These are phyloP conservation scores for Sebastes diploproa DNA, from an alignment of 2,797 vertebrate species.

Conservation along the genomic window DNA sequence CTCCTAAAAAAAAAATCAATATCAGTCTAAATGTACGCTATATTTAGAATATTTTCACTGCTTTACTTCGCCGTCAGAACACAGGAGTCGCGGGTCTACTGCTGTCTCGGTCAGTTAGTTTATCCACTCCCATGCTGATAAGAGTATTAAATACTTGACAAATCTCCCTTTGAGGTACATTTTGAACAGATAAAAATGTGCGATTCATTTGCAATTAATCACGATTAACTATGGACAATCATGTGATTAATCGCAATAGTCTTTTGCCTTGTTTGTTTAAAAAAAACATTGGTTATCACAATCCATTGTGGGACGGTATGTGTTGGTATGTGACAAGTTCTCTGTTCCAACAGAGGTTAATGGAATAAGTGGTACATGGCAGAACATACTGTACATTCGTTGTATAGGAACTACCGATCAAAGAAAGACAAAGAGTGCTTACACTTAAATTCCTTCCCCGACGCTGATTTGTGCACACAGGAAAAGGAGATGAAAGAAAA, in stretches of 20 bases:
- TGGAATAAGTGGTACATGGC: not conserved
- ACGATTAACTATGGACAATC: no score
- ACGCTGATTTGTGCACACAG: constrained; percentile 10
- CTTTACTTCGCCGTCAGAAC: no score
- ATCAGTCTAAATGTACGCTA: no score
- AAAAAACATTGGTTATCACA: not conserved
- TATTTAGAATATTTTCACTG: no score
- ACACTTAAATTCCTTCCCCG: not conserved
- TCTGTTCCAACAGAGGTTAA: not conserved
- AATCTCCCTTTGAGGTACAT: no score
- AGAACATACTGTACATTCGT: not conserved
- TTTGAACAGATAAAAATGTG: no score
- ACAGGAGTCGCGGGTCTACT: no score
- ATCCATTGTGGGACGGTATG: not conserved
- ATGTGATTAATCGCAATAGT: not conserved
- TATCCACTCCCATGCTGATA: no score
- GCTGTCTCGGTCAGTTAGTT: no score
- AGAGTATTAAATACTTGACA: no score
- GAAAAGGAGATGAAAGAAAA: constrained; percentile 38
- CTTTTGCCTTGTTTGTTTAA: not conserved
- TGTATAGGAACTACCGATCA: not conserved
- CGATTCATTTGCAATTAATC: no score
- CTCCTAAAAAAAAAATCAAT: no score
- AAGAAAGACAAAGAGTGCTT: constrained; percentile 2
- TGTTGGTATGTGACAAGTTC: not conserved